Evolutionary conservation across 1,140 invertebrate species (phyloP), one percentile per base, ranked within the genome.

Genomic region (Asobara japonica): DNA sequence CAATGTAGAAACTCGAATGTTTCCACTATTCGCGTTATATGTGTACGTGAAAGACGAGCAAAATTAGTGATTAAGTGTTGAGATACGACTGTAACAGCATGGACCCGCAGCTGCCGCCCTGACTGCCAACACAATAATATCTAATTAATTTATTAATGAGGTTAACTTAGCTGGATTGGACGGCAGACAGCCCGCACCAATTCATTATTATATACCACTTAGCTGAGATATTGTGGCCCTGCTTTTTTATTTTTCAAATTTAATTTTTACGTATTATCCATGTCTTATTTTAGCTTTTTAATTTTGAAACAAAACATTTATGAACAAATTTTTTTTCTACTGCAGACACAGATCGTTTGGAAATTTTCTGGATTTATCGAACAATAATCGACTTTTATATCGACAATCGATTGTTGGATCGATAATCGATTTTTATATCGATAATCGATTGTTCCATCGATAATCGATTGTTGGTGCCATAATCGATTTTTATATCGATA

Each of bases 101-200:
- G 74, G 36, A 27, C 81, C 83, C 83, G 83, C 85, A 86, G 85
- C 85, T 86, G 85, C 84, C 83, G 82, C 82, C 83, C 83, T 79
- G 81, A 74, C 84, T 86, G 79, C 84, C 83, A 86, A 85, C 85
- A 82, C 85, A 86, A 86, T 86, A 85, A 86, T 86, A 86, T 86
- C 83, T 86, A 86, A 86, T 86, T 86, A 86, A 86, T 86, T 86
- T 86, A 86, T 86, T 86, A 86, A 86, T 86, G 84, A 86, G 85
- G 85, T 86, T 86, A 86, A 86, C 77, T 86, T 86, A 82, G 82
- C 75, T 83, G 84, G 84, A 86, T 86, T 86, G 84, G 84, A 83
- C 81, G 83, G 80, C 84, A 86, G 85, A 86, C 84, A 84, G 82
- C 80, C 82, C 83, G 82, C 78, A 76, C 76, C 41, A 20, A 10